Base-by-base conservation (phyloP, 2,888 invertebrate species). In the Lymantria dispar region DNA sequence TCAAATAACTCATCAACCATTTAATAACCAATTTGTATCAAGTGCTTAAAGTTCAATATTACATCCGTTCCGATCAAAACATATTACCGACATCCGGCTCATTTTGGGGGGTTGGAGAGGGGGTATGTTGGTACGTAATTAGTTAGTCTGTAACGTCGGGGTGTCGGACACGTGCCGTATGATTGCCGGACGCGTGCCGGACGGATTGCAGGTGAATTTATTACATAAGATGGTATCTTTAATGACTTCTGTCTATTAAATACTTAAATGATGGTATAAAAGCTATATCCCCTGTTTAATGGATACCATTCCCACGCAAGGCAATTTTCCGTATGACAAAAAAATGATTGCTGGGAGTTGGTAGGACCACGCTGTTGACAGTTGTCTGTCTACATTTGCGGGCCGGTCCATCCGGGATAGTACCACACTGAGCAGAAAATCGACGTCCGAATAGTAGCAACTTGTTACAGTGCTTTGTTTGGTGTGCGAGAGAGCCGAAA, bases 121-220 rank as follows among this genome's bases (percentile, higher is more conserved):
- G 36, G 8, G 11, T 36, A 36, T 22, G 22, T n/a, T 22, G 22
- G 22, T 36, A 38, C 46, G 44, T 63, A 62, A 72, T 69, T 61
- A 68, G 63, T 58, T 58, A 49, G 54, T 59, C 49, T 52, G 56
- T 56, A 56, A 41, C 50, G 58, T n/a, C 36, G 58, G 36, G 50
- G 51, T 48, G 41, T 33, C 52, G 57, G 54, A 45, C 64, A 49
- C 58, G 61, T 50, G 62, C 12, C 56, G 50, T 45, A 8, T 60
- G 55, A 65, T 67, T 60, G 74, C 38, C 63, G 62, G 57, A 42
- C 64, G 40, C 65, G 61, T 61, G 65, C 47, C 59, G 57, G 51
- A 47, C 51, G 14, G 45, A 54, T 41, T 40, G 42, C 48, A 52
- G 37, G 33, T 47, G 36, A 38, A 10, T 43, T 43, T 48, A 48